Evolutionary conservation across 2,113 vertebrate genomes (phyloP), one percentile per base, ranked within the genome.

Genomic region (Forbesichthys agassizii): DNA sequence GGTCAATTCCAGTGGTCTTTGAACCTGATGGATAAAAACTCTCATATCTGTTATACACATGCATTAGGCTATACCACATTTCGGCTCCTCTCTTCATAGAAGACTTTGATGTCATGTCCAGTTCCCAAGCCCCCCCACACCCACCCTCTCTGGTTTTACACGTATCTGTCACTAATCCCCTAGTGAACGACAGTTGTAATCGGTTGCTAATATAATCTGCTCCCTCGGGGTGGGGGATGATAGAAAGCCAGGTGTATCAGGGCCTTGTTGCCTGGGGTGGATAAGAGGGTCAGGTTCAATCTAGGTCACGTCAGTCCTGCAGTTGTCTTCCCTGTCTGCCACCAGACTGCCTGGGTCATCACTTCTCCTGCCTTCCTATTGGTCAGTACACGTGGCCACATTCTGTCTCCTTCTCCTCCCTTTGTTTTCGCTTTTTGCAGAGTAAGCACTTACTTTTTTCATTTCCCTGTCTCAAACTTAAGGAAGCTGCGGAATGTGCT

Each of bases 141-240:
- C 46, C 12, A n/a, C 48, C 68, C 14, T 52, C 42, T 20, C 63
- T 62, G 16, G 9, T 18, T 4, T 42, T n/a, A 66, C 69, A 76
- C 73, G 69, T 80, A 80, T 80, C 81, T 59, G 68, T 78, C 33
- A 75, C 69, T 84, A 81, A 88, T 84, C 69, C 69, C 53, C 54
- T 75, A 61, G 46, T 67, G 68, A 56, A 70, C 27, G 63, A n/a
- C 58, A 7, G 57, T 67, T 67, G 78, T 88, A 79, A 83, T 84
- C 72, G 57, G 64, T 73, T 71, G 61, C 51, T 67, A 27, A 59
- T 52, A 11, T 80, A 84, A 88, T 84, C 81, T 76, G 58, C 58
- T 73, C 27, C 18, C 68, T 53, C 2, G 12, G 61, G 66, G 65
- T 3, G 42, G 33, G 58, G 56, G 78, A 56, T 64, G 68, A 78